These are phyloP conservation scores for Aricia artaxerxes DNA, from an alignment of 2,888 invertebrate genomes.

Conservation along the genomic window DNA sequence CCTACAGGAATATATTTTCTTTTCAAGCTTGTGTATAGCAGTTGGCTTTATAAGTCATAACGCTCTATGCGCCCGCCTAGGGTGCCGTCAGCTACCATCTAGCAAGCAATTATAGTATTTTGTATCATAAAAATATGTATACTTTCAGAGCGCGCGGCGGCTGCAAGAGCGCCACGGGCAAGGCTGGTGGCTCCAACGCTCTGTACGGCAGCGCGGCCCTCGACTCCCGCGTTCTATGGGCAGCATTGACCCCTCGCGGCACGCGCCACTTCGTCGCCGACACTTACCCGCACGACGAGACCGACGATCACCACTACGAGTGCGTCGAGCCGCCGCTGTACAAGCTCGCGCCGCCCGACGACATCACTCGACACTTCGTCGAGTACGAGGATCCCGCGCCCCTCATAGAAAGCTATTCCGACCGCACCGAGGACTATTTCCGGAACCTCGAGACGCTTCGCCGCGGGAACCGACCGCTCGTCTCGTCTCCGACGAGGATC, in stretches of 20 bases:
- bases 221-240: constrained; percentile 89
- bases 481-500: constrained; percentile 90
- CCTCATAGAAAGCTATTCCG: constrained; percentile 86
- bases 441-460: constrained; percentile 71
- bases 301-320: constrained; percentile 86
- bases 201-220: constrained; percentile 77
- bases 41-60: too few relatives aligned
- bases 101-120: background rate
- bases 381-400: constrained; percentile 91
- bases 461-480: constrained; percentile 82
- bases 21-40: too few relatives aligned
- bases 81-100: too few relatives aligned
- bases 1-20: too few relatives aligned
- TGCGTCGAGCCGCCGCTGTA: constrained; percentile 82
- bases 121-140: constrained; percentile 20
- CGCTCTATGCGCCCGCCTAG: too few relatives aligned
- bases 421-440: constrained; percentile 72
- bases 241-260: constrained; percentile 90
- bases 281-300: constrained; percentile 82
- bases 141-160: constrained; percentile 67
- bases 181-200: constrained; percentile 71
- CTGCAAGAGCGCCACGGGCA: constrained; percentile 79
- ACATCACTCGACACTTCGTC: constrained; percentile 88
- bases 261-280: constrained; percentile 88
- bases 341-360: constrained; percentile 74